phyloP scores from a whole-genome alignment of 2,113 vertebrate species.

The Oreochromis niloticus region DNA sequence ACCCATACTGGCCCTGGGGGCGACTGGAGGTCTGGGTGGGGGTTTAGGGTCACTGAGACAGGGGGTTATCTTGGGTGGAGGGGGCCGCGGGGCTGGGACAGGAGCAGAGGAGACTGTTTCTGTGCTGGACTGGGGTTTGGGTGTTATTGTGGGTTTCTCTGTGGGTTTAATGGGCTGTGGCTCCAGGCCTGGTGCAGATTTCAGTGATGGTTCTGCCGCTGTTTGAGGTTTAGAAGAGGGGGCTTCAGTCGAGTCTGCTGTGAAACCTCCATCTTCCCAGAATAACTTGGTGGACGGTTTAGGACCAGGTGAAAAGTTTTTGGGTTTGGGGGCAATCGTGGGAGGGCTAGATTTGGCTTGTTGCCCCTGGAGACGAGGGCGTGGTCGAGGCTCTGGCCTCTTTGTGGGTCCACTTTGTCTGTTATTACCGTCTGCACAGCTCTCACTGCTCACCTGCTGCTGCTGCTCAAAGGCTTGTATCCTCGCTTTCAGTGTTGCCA shows the following conservation, averaged over 20 bases:
- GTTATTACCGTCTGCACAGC: not conserved
- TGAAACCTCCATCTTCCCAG: slow-evolving; percentile 13
- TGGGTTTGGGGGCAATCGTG: slow-evolving; percentile 48
- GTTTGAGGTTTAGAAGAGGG: not conserved
- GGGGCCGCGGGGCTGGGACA: slow-evolving; percentile 75
- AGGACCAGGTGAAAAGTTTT: not conserved
- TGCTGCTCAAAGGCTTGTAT: slow-evolving; percentile 68
- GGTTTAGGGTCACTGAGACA: not conserved
- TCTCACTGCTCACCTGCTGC: slow-evolving; percentile 17
- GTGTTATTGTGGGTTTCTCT: not conserved
- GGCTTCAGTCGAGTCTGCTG: not conserved
- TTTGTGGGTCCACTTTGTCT: slow-evolving; percentile 34
- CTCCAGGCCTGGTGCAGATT: not conserved
- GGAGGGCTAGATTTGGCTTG: slow-evolving; percentile 55
- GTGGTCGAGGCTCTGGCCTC: slow-evolving; percentile 65
- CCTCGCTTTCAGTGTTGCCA: slow-evolving; percentile 74
- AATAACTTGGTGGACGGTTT: slow-evolving; percentile 39
- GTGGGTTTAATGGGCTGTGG: not conserved
- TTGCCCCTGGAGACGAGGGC: slow-evolving; percentile 70
- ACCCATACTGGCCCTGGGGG: slow-evolving; percentile 56
- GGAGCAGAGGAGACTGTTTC: slow-evolving; percentile 8
- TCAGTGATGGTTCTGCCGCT: not conserved
- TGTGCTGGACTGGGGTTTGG: not conserved
- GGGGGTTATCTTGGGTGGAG: slow-evolving; percentile 66
- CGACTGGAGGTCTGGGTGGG: slow-evolving; percentile 58